phyloP scores from a whole-genome alignment of 2,797 vertebrate species.

The Amblyraja radiata region DNA sequence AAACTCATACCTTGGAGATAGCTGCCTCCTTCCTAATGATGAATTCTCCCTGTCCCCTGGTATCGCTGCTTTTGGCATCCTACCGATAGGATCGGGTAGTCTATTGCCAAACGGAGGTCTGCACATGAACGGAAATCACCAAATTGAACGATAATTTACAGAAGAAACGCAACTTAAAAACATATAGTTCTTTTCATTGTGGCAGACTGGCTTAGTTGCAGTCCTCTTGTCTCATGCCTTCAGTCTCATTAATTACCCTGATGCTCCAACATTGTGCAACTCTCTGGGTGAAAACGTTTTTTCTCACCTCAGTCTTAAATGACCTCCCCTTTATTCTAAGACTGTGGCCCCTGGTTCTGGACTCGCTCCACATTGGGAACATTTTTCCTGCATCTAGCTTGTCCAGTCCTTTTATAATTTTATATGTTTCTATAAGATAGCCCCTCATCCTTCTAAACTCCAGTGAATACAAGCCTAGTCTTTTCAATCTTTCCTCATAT shows the following conservation, averaged over 20 bases:
- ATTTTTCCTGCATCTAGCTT: too few relatives aligned
- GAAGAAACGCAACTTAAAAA: neutral
- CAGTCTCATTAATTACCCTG: neutral
- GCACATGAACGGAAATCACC: neutral
- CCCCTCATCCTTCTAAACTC: too few relatives aligned
- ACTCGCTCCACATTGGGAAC: too few relatives aligned
- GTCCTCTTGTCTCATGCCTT: neutral
- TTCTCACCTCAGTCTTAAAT: too few relatives aligned
- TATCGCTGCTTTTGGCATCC: slow-evolving; percentile 56
- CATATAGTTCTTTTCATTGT: neutral
- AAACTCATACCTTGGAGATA: slow-evolving; percentile 50
- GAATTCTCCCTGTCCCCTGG: slow-evolving; percentile 51
- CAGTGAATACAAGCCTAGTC: too few relatives aligned
- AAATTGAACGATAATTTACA: neutral
- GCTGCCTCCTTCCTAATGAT: slow-evolving; percentile 49
- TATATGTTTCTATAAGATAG: too few relatives aligned
- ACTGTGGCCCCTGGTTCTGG: too few relatives aligned
- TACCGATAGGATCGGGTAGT: neutral
- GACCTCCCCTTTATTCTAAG: too few relatives aligned
- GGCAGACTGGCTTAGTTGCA: neutral
- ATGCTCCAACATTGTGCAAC: neutral
- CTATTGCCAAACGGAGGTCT: slow-evolving; percentile 4
- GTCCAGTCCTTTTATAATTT: too few relatives aligned
- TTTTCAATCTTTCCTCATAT: too few relatives aligned
- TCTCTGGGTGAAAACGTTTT: too few relatives aligned